These are phyloP conservation scores for Mycogona germanica DNA, from an alignment of 2,888 invertebrate species.

Conservation along the genomic window DNA sequence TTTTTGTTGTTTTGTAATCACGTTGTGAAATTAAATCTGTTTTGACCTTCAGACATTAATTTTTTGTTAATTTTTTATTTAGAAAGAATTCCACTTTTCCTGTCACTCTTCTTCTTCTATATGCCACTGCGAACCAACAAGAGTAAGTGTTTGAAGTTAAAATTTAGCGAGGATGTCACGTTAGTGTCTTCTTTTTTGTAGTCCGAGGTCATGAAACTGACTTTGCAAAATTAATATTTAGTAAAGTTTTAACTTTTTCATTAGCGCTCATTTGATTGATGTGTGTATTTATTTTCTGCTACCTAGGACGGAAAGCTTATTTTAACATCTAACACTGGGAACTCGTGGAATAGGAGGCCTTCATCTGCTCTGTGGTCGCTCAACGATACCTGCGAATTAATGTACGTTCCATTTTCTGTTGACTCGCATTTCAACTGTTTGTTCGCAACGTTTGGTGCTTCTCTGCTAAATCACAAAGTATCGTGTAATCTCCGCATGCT, in stretches of 20 bases:
- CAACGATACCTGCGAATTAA: constrained; percentile 34
- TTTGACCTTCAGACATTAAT: constrained; percentile 2
- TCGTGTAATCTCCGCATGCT: background rate
- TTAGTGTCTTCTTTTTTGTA: constrained; percentile 1
- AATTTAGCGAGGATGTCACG: background rate
- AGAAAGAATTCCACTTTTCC: constrained; percentile 61
- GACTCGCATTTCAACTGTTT: background rate
- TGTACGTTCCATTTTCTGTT: constrained; percentile 37
- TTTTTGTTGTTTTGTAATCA: background rate
- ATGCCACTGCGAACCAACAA: constrained; percentile 46
- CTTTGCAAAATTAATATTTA: no score
- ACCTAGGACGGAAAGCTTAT: constrained; percentile 64
- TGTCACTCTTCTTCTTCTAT: constrained; percentile 85
- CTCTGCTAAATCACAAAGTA: background rate
- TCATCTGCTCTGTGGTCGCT: constrained; percentile 61
- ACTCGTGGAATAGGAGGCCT: no score
- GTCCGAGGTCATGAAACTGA: no score
- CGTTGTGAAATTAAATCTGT: background rate
- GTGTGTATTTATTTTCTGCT: no score
- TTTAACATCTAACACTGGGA: constrained; percentile 75
- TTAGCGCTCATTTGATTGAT: no score
- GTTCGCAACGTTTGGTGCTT: background rate
- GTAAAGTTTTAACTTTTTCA: background rate
- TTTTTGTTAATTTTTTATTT: constrained; percentile 20
- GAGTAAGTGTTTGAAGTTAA: no score